A percentile compares a stretch with the other conserved stretches of the same genome.
These are phyloP conservation scores for Limnephilus auricula DNA, from an alignment of 2,888 invertebrate genomes.

Conservation along the genomic window DNA sequence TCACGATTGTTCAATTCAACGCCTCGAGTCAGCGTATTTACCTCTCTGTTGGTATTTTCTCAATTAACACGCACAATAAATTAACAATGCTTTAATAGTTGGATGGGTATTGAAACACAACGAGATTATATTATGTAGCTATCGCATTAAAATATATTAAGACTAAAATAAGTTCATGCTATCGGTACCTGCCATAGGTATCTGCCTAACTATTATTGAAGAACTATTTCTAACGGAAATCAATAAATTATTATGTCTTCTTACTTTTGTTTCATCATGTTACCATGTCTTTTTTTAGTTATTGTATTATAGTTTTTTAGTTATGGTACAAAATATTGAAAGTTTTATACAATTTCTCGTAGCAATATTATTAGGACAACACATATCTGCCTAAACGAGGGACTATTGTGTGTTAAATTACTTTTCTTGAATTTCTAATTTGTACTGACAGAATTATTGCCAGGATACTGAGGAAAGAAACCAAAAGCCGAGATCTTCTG, in stretches of 20 bases:
- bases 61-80: slow-evolving; percentile 37
- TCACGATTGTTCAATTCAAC: slow-evolving; percentile 51
- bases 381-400: neutral
- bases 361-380: neutral
- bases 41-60: slow-evolving; percentile 28
- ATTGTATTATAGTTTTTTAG: too few species aligned
- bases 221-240: neutral
- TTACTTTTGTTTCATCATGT: too few species aligned
- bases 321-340: neutral
- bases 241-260: neutral
- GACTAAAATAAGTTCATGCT: neutral
- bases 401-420: neutral
- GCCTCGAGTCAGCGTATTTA: slow-evolving; percentile 27
- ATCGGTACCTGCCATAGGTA: neutral
- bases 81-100: neutral
- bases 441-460: too few species aligned
- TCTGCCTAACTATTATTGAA: neutral
- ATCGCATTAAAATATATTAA: neutral
- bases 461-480: too few species aligned
- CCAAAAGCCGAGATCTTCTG: too few species aligned
- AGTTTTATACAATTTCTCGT: too few species aligned
- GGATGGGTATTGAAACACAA: neutral
- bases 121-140: neutral
- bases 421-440: neutral
- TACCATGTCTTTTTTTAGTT: neutral